Evolutionary conservation across 2,113 vertebrate genomes (phyloP).

Genomic region (Sander vitreus): DNA sequence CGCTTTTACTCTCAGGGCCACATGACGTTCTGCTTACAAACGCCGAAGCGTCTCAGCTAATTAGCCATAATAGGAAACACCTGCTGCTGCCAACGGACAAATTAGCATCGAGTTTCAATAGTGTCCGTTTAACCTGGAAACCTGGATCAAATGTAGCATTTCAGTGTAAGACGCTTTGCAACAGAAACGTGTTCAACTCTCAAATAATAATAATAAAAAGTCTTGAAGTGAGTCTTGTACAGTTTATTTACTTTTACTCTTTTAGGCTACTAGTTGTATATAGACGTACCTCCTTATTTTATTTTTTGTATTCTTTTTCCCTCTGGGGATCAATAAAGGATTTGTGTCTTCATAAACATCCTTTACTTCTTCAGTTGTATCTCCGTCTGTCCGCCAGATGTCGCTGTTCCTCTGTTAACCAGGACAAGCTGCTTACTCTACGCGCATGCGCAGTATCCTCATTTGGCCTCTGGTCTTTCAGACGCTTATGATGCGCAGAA

Average conservation of each 20-base stretch:
- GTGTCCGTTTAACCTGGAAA: neutral
- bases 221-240: too few species aligned
- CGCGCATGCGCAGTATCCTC: slow-evolving; percentile 76
- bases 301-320: too few species aligned
- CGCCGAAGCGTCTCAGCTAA: neutral
- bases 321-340: too few species aligned
- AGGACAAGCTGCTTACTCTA: neutral
- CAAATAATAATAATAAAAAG: too few species aligned
- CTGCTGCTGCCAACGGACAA: slow-evolving; percentile 25
- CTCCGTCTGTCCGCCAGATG: slow-evolving; percentile 45
- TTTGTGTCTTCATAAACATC: too few species aligned
- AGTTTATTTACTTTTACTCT: too few species aligned
- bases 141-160: too few species aligned
- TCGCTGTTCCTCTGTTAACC: slow-evolving; percentile 25
- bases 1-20: neutral
- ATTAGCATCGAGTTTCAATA: neutral
- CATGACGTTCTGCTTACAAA: slow-evolving; percentile 15
- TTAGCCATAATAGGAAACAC: slow-evolving; percentile 69
- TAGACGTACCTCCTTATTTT: too few species aligned
- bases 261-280: too few species aligned
- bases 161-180: too few species aligned
- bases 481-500: slow-evolving; percentile 71
- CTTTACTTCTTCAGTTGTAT: neutral
- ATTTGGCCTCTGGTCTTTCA: slow-evolving; percentile 71
- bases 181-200: too few species aligned